Evolutionary conservation across 2,797 vertebrate species (phyloP), one percentile per base, ranked within the genome.

Genomic region (Danionella dracula): DNA sequence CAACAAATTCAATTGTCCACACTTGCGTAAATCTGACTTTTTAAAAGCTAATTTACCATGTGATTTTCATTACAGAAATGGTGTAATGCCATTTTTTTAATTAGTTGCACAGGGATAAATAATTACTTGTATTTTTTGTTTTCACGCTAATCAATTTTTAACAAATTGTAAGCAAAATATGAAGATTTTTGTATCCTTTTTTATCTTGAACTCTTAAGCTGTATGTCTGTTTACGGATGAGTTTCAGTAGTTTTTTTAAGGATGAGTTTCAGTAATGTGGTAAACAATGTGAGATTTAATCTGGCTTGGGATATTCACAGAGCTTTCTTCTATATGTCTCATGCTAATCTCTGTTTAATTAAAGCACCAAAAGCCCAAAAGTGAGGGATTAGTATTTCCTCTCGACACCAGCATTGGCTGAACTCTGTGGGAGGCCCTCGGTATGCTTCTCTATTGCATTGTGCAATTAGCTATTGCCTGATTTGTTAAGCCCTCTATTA

Each of bases 381-480:
- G 15, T 15, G 31, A 15, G 35, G 15, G 12, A 21, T 53, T 23
- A 29, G 11, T 19, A 17, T n/a, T 23, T 27, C 4, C 4, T 7
- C n/a, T 16, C 50, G n/a, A 23, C 19, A 15, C 17, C n/a, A 61
- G 27, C 23, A 49, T 38, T 21, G 17, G 4, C 50, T 45, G 13
- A 11, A 45, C 40, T 23, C 29, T 19, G 15, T 37, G 15, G 6
- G 13, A 29, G 37, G 21, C 17, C 17, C 51, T 4, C 20, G 1
- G 56, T 45, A 44, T 60, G 21, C 32, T 5, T 59, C 34, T 37
- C 9, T 11, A 4, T 40, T 51, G 37, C 55, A 44, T 27, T 4
- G 46, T 50, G 32, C 62, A 70, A 46, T 73, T 76, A 70, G 31
- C 51, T 42, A 46, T 41, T 45, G 61, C 53, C 66, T 35, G 41